Evolutionary conservation across 2,797 vertebrate genomes (phyloP).

Genomic region (Aphelocoma californica): DNA sequence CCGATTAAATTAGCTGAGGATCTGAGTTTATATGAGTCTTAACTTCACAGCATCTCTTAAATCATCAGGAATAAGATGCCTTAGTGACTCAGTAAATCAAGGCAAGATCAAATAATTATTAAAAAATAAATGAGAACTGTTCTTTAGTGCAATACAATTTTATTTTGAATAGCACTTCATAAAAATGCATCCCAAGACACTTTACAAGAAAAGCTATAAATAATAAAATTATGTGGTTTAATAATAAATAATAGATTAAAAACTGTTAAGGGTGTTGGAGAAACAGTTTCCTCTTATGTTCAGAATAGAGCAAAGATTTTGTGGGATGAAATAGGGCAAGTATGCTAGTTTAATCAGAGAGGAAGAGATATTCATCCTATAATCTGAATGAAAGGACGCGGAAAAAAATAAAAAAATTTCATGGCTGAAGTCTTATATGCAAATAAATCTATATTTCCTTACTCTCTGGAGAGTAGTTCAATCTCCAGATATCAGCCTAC

Average conservation of each 20-base stretch:
- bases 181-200: constrained; percentile 25
- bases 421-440: background rate
- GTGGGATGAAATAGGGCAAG: background rate
- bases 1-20: constrained; percentile 37
- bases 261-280: background rate
- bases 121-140: constrained; percentile 59
- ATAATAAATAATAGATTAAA: constrained; percentile 61
- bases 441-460: background rate
- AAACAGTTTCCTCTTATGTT: background rate
- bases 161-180: constrained; percentile 28
- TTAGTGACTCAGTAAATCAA: constrained; percentile 58
- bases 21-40: constrained; percentile 42
- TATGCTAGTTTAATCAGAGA: background rate
- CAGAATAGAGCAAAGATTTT: background rate
- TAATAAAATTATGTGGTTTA: constrained; percentile 41
- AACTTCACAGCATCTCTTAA: constrained; percentile 44
- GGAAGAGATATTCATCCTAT: background rate
- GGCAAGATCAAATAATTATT: constrained; percentile 57
- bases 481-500: background rate
- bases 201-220: constrained; percentile 45
- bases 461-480: background rate
- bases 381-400: background rate
- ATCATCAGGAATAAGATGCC: constrained; percentile 41
- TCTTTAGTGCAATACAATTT: constrained; percentile 32
- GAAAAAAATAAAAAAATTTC: background rate